Evolutionary conservation across 2,113 vertebrate genomes (phyloP), one percentile per base, ranked within the genome.

Genomic region (Ariopsis seemanni): DNA sequence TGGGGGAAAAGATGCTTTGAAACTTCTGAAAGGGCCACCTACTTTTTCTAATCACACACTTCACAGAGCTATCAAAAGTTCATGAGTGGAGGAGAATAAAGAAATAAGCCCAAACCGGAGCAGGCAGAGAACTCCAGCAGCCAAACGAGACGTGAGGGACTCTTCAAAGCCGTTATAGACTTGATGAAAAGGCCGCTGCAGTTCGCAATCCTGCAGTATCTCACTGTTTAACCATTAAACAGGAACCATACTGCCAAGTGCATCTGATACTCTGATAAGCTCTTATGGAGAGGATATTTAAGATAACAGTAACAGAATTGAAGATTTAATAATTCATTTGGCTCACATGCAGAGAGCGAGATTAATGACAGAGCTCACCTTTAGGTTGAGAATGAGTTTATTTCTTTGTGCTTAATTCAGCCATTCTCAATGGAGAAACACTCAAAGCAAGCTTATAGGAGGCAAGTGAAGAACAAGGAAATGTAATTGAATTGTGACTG

Each of bases 401-500:
- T 90, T 85, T 90, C 87, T 75, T 65, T 90, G 87, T 93, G 90
- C 89, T 93, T 95, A 94, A 94, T 93, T 94, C 67, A 94, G 90
- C 86, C 71, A 84, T 90, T 92, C 89, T 91, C 91, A 53, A 71
- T 57, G 80, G 91, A 91, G 90, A 90, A 65, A 87, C 85, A 34
- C 89, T 91, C 72, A 89, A 89, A 90, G 88, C 89, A 82, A 89
- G 65, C 82, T 30, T 83, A 67, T 82, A 69, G 80, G 86, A 88
- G 84, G 83, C 58, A 84, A 90, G 53, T 20, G 67, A 87, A 75
- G 30, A 86, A 85, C 69, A 67, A 50, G 55, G 48, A 63, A 80
- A 86, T 27, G 15, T 77, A 90, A 86, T 55, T 71, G 74, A 86
- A 86, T 42, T 84, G 62, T 86, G 27, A 84, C 27, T 67, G 25